Evolutionary conservation across 1,140 invertebrate genomes (phyloP).

Genomic region (Myzus persicae): DNA sequence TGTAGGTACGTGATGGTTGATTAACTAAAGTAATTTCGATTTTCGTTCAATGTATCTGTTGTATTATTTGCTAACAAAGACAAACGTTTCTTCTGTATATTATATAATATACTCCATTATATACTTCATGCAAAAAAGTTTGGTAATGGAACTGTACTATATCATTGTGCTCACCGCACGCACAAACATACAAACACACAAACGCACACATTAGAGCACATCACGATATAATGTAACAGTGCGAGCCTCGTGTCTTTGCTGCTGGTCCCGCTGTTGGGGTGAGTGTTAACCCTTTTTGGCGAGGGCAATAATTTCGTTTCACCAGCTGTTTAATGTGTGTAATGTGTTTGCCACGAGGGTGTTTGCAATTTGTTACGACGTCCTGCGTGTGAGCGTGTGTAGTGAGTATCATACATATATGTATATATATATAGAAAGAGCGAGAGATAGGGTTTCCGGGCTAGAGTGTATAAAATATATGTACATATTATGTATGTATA

Average conservation of each 20-base stretch:
- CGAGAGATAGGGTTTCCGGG: not conserved
- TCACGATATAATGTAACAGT: not conserved
- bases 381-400: not conserved
- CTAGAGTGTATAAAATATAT: not conserved
- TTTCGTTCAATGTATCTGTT: not conserved
- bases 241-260: not conserved
- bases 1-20: not conserved
- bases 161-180: constrained; percentile 13
- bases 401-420: not conserved
- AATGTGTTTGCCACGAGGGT: constrained; percentile 45
- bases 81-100: not conserved
- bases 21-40: not conserved
- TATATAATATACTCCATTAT: not conserved
- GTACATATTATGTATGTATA: not conserved
- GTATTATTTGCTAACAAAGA: not conserved
- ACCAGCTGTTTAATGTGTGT: constrained; percentile 51
- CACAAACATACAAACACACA: not conserved
- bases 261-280: constrained; percentile 9
- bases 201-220: not conserved
- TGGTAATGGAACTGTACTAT: not conserved
- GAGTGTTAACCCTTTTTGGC: constrained; percentile 47
- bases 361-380: constrained; percentile 27
- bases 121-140: constrained; percentile 3
- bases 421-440: not conserved
- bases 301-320: constrained; percentile 53